These are phyloP conservation scores for Linnaemya tessellans DNA, from an alignment of 2,888 invertebrate species.

Conservation along the genomic window DNA sequence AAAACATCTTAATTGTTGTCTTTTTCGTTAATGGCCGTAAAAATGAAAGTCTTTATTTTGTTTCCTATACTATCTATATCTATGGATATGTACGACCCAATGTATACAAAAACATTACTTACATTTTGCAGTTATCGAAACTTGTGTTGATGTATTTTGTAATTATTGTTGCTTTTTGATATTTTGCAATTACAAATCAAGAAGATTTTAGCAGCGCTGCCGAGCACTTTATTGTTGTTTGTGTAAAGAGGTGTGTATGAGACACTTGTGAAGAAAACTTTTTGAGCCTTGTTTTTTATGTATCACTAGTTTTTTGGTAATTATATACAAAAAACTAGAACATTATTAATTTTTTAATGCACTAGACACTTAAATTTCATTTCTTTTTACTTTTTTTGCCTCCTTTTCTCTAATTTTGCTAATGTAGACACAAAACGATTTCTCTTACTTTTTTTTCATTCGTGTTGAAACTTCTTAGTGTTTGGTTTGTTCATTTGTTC, in stretches of 20 bases:
- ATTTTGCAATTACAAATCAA: conserved; percentile 30
- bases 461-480: conserved; percentile 20
- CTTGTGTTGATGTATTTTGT: conserved; percentile 18
- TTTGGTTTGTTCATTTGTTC: neutral
- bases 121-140: conserved; percentile 30
- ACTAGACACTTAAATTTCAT: conserved; percentile 42
- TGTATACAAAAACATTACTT: conserved; percentile 23
- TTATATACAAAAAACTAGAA: conserved; percentile 12
- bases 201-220: conserved; percentile 45
- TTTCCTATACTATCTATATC: conserved; percentile 25
- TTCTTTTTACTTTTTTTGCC: conserved; percentile 31
- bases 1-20: conserved; percentile 36
- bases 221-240: conserved; percentile 35
- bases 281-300: conserved; percentile 47
- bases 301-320: conserved; percentile 14
- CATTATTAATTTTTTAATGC: conserved; percentile 18
- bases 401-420: conserved; percentile 41
- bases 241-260: conserved; percentile 57
- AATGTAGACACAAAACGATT: conserved; percentile 69
- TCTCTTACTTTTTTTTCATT: conserved; percentile 51
- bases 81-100: too few species aligned
- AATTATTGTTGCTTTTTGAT: conserved; percentile 28
- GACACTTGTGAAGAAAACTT: conserved; percentile 51
- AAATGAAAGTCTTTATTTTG: conserved; percentile 49
- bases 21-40: conserved; percentile 11